Base-by-base conservation (phyloP, 2,888 invertebrate species). In the Ephialtes manifestator region DNA sequence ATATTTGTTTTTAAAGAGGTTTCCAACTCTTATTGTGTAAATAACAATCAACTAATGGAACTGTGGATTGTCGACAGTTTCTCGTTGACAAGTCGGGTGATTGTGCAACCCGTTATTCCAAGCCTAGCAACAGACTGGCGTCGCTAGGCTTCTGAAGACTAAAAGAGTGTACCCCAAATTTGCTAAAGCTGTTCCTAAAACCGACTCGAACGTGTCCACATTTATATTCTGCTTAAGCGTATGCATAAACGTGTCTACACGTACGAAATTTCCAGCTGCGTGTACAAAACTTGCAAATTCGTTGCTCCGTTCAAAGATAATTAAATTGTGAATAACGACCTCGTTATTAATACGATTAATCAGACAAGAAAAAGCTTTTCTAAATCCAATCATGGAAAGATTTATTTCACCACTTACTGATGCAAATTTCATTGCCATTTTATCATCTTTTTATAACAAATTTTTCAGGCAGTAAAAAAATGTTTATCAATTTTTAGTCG, bases 151-250 rank as follows among this genome's bases (percentile, higher is more conserved):
- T 48, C 20, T 35, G 3, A 39, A 28, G 13, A 63, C 55, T 39
- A 39, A 39, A 24, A 39, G 74, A 46, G 48, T 1, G 39, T 75
- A 18, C 31, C 35, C 65, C 31, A 58, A 75, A 81, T 75, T 71
- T 53, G 65, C 51, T 18, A 51, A 39, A 63, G 24, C 31, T 13
- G 51, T 46, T 65, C 20, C 72, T 65, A 78, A 72, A 51, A 60
- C 15, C 35, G 63, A 58, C 48, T 18, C 20, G 72, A 10, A 70
- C 83, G 75, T 83, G 63, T 35, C 70, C 65, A 75, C 75, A 80
- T 83, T 83, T 35, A 75, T 76, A 80, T 83, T 83, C 83, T 24
- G 70, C 35, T 51, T 76, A 15, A 43, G 63, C 46, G 11, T 71
- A 28, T 74, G 72, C 58, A 63, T 48, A 75, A 75, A 46, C 70